These are phyloP conservation scores for Hypolimnas misippus DNA, from an alignment of 2,888 invertebrate species.

Conservation along the genomic window DNA sequence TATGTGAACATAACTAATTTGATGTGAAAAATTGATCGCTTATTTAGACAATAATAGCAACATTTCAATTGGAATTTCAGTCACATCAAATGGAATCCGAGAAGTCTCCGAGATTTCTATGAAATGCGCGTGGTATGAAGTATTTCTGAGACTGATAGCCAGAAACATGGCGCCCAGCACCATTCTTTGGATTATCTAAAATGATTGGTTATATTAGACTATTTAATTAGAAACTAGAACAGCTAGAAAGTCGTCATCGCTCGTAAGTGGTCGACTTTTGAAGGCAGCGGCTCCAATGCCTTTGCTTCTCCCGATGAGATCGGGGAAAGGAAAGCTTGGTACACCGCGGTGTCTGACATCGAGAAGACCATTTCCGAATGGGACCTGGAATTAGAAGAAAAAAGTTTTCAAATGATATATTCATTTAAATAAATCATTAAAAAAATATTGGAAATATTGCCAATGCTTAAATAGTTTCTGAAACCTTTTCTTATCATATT, in stretches of 20 bases:
- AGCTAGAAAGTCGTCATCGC: slow-evolving; percentile 64
- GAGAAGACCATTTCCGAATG: slow-evolving; percentile 67
- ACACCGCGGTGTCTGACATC: slow-evolving; percentile 71
- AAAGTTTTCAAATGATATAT: not conserved
- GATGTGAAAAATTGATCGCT: too few species aligned
- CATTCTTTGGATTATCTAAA: slow-evolving; percentile 30
- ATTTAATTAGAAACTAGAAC: slow-evolving; percentile 65
- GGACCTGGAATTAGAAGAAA: slow-evolving; percentile 55
- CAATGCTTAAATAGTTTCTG: too few species aligned
- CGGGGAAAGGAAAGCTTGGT: slow-evolving; percentile 70
- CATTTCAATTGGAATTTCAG: too few species aligned
- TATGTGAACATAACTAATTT: too few species aligned
- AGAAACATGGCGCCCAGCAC: slow-evolving; percentile 17
- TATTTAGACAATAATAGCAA: too few species aligned
- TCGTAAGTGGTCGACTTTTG: slow-evolving; percentile 53
- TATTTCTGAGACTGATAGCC: too few species aligned
- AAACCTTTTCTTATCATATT: too few species aligned
- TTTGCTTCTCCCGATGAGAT: slow-evolving; percentile 59
- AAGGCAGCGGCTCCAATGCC: slow-evolving; percentile 65
- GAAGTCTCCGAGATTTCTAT: too few species aligned
- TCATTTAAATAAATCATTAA: not conserved
- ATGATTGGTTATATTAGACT: not conserved
- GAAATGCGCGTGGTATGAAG: too few species aligned
- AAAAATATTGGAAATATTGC: not conserved
- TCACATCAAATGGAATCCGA: too few species aligned